Conservation (phyloP, 1,140 invertebrate genomes). For the Notospermus geniculatus region DNA sequence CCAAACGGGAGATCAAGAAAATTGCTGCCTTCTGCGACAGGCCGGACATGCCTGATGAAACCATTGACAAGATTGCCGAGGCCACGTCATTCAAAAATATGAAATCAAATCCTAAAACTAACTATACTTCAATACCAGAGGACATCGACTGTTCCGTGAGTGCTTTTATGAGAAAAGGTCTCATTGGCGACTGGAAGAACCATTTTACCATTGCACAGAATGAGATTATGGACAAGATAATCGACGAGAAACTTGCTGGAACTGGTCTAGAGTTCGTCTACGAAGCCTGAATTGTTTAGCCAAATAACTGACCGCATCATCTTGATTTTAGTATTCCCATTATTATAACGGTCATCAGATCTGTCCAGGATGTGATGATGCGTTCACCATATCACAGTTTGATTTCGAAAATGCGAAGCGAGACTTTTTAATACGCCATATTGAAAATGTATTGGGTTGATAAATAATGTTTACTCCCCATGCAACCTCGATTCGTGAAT, state of each 20-base stretch:
- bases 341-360: too few species aligned
- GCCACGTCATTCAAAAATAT: slow-evolving; percentile 4
- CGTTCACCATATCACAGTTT: too few species aligned
- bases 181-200: slow-evolving; percentile 7
- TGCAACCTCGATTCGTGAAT: too few species aligned
- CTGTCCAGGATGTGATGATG: too few species aligned
- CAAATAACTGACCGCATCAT: too few species aligned
- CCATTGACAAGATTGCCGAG: not conserved
- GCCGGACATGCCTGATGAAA: not conserved
- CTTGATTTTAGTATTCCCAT: too few species aligned
- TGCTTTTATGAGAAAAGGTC: slow-evolving; percentile 8
- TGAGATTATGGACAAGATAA: slow-evolving; percentile 3
- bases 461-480: too few species aligned
- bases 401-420: too few species aligned
- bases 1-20: slow-evolving; percentile 30
- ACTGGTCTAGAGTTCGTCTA: not conserved
- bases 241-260: not conserved
- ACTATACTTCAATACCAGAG: not conserved
- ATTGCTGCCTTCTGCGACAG: slow-evolving; percentile 51
- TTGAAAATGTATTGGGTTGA: too few species aligned
- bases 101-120: not conserved
- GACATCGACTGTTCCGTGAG: not conserved
- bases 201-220: slow-evolving; percentile 7
- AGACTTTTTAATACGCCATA: too few species aligned
- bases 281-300: not conserved